These are phyloP conservation scores for Enoplosus armatus DNA, from an alignment of 2,797 vertebrate species.

Conservation along the genomic window DNA sequence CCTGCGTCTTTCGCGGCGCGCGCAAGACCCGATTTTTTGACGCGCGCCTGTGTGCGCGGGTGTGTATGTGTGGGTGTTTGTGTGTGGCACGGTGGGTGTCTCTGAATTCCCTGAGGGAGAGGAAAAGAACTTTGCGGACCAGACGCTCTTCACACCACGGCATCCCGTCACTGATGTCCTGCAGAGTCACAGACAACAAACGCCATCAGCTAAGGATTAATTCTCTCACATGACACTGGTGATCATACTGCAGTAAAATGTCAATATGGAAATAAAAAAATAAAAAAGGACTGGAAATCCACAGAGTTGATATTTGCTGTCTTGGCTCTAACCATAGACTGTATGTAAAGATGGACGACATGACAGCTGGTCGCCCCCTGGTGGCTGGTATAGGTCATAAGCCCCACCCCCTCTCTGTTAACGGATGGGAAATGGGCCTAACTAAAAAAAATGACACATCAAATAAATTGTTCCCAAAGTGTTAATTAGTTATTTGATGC, in stretches of 20 bases:
- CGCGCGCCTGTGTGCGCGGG: conserved; percentile 2
- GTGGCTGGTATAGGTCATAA: too few species aligned
- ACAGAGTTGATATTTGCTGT: neutral
- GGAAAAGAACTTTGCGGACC: conserved; percentile 93
- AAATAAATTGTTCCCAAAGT: too few species aligned
- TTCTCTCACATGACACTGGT: neutral
- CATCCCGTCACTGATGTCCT: conserved; percentile 95
- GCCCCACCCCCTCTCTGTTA: too few species aligned
- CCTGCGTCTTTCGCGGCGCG: conserved; percentile 22
- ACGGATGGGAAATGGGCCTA: too few species aligned
- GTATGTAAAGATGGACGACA: too few species aligned
- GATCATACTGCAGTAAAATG: neutral
- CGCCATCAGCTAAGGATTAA: neutral
- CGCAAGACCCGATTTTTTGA: conserved; percentile 19
- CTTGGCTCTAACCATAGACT: neutral
- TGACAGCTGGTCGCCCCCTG: too few species aligned
- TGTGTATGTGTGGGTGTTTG: conserved; percentile 44
- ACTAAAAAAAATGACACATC: too few species aligned
- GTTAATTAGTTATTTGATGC: too few species aligned
- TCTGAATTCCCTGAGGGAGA: conserved; percentile 94
- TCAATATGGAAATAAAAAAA: neutral
- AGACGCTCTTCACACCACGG: conserved; percentile 94
- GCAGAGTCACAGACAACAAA: conserved; percentile 34
- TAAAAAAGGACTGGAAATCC: neutral
- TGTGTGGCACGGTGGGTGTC: conserved; percentile 82